Conservation (phyloP, 2,113 vertebrate species). For the Eidolon helvum region DNA sequence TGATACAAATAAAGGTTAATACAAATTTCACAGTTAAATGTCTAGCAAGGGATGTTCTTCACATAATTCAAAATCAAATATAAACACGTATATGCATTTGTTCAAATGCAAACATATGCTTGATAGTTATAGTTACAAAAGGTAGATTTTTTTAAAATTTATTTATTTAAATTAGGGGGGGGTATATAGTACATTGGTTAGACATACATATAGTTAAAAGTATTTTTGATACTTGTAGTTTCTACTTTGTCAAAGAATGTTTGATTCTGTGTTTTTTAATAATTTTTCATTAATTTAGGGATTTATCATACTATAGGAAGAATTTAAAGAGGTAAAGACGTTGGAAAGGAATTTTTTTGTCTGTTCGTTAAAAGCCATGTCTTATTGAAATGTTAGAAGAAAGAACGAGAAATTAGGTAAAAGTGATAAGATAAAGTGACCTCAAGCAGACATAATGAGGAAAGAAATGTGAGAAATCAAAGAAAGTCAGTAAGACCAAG, state of each 20-base stretch:
- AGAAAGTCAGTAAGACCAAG: neutral
- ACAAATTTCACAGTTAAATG: neutral
- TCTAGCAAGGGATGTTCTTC: neutral
- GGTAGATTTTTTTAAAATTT: too few species aligned
- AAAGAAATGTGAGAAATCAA: neutral
- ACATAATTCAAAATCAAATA: neutral
- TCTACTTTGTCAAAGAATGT: neutral
- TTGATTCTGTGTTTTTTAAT: neutral
- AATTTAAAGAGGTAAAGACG: neutral
- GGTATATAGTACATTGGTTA: too few species aligned
- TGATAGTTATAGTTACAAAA: neutral
- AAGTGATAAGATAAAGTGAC: neutral
- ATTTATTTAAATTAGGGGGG: too few species aligned
- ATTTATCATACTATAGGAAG: neutral
- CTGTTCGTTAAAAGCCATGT: neutral
- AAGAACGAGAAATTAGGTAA: neutral
- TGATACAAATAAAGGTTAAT: neutral
- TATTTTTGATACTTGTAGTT: neutral
- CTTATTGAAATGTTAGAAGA: neutral
- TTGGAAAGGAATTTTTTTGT: neutral
- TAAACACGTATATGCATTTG: fast-evolving
- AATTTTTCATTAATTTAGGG: neutral
- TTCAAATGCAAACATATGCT: neutral
- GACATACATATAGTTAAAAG: too few species aligned
- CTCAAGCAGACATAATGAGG: neutral